These are phyloP conservation scores for Euplagia quadripunctaria DNA, from an alignment of 2,888 invertebrate genomes.

Conservation along the genomic window DNA sequence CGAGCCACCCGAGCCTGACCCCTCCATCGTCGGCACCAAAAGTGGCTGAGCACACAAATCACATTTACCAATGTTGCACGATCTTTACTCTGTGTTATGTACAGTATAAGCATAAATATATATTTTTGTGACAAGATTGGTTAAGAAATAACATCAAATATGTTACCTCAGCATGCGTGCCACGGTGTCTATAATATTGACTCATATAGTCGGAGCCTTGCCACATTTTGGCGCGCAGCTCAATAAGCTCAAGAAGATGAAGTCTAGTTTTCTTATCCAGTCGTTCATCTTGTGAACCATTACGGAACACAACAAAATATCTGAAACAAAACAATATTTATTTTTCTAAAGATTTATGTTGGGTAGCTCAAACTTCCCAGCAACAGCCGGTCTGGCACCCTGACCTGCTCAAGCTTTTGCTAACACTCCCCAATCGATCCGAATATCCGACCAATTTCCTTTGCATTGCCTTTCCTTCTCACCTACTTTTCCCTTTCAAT, in stretches of 20 bases:
- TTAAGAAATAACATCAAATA: background rate
- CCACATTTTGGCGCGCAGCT: slow-evolving; percentile 97
- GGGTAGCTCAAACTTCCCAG: too few species aligned
- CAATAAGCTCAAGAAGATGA: slow-evolving; percentile 96
- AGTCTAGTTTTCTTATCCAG: slow-evolving; percentile 95
- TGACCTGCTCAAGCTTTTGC: too few species aligned
- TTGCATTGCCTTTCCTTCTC: too few species aligned
- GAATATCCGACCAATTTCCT: too few species aligned
- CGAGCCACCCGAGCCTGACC: slow-evolving; percentile 82
- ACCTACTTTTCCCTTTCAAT: too few species aligned
- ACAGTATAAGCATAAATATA: background rate
- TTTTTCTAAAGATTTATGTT: background rate
- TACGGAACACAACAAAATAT: slow-evolving; percentile 94
- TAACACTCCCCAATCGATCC: too few species aligned
- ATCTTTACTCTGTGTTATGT: background rate
- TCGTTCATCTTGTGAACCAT: slow-evolving; percentile 95
- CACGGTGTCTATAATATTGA: slow-evolving; percentile 93
- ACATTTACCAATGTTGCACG: slow-evolving; percentile 17
- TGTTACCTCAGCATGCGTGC: slow-evolving; percentile 87
- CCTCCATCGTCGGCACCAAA: slow-evolving; percentile 84
- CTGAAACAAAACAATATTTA: slow-evolving; percentile 87
- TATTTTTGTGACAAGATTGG: too few species aligned
- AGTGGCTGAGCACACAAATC: slow-evolving; percentile 67
- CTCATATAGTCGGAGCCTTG: slow-evolving; percentile 94
- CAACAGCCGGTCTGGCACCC: too few species aligned